Conservation (phyloP, 1,140 invertebrate genomes). For the Eufriesea mexicana region DNA sequence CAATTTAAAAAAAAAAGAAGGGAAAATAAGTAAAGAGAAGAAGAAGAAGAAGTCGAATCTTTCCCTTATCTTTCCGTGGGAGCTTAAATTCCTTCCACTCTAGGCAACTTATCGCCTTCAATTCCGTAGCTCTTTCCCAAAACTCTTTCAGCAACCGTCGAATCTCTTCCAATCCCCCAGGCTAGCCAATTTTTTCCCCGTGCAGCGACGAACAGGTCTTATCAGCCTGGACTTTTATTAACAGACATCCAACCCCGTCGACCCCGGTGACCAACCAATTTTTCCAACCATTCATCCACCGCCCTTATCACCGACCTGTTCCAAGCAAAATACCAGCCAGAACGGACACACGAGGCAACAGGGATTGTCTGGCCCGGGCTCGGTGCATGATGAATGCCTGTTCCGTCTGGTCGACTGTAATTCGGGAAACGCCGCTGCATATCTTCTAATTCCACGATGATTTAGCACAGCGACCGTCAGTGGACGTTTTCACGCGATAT, state of each 20-base stretch:
- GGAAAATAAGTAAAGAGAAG: not conserved
- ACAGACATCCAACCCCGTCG: slow-evolving; percentile 6
- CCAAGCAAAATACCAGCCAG: not conserved
- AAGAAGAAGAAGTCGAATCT: not conserved
- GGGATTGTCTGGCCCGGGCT: not conserved
- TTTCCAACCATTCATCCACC: slow-evolving; percentile 8
- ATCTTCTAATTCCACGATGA: slow-evolving; percentile 10
- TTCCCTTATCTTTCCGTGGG: not conserved
- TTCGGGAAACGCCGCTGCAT: not conserved
- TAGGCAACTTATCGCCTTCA: not conserved
- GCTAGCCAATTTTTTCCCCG: not conserved
- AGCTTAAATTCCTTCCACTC: not conserved
- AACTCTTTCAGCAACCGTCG: not conserved
- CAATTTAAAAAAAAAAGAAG: not conserved
- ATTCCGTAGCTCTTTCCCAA: not conserved
- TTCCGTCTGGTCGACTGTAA: not conserved
- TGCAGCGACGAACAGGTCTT: not conserved
- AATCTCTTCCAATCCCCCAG: slow-evolving; percentile 12
- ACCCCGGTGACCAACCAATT: not conserved
- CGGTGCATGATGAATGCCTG: not conserved
- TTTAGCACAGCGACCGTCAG: not conserved
- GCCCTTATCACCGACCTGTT: slow-evolving; percentile 5
- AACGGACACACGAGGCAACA: not conserved
- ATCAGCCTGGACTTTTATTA: slow-evolving; percentile 29
- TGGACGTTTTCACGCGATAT: not conserved